phyloP scores from a whole-genome alignment of 2,113 vertebrate genomes.

The Cynopterus brachyotis region DNA sequence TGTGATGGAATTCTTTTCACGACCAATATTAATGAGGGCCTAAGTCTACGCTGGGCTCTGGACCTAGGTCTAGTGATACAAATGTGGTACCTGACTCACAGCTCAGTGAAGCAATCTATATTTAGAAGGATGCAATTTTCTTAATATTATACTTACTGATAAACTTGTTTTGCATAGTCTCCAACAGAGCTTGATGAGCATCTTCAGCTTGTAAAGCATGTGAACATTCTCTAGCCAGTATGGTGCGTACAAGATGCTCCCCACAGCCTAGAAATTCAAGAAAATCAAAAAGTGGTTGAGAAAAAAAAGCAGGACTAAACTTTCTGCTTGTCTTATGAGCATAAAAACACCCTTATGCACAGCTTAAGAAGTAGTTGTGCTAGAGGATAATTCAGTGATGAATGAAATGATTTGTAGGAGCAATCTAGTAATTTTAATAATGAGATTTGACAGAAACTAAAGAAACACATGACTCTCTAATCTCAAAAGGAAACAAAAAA shows the following conservation, averaged over 20 bases:
- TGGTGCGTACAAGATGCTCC: constrained; percentile 98
- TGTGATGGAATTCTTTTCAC: neutral
- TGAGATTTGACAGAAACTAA: constrained; percentile 11
- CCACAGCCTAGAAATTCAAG: constrained; percentile 91
- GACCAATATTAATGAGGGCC: neutral
- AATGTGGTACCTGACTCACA: neutral
- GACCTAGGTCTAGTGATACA: neutral
- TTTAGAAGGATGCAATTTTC: neutral
- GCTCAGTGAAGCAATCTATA: neutral
- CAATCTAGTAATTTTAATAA: constrained; percentile 12
- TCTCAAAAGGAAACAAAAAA: constrained; percentile 42
- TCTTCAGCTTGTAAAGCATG: constrained; percentile 96
- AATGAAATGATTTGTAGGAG: constrained; percentile 49
- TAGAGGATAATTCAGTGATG: constrained; percentile 31
- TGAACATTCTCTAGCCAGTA: constrained; percentile 98
- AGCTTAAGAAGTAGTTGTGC: neutral
- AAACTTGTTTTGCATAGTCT: constrained; percentile 99
- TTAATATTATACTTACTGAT: constrained; percentile 90
- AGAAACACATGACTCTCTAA: neutral
- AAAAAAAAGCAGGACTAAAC: neutral
- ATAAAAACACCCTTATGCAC: neutral
- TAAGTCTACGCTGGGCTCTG: neutral
- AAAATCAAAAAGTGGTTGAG: constrained; percentile 54
- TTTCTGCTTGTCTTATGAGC: neutral
- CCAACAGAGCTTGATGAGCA: constrained; percentile 97